A percentile compares a stretch with the other conserved stretches of the same genome.
Evolutionary conservation across 2,113 vertebrate genomes (phyloP).

Genomic region (Rallus limicola): DNA sequence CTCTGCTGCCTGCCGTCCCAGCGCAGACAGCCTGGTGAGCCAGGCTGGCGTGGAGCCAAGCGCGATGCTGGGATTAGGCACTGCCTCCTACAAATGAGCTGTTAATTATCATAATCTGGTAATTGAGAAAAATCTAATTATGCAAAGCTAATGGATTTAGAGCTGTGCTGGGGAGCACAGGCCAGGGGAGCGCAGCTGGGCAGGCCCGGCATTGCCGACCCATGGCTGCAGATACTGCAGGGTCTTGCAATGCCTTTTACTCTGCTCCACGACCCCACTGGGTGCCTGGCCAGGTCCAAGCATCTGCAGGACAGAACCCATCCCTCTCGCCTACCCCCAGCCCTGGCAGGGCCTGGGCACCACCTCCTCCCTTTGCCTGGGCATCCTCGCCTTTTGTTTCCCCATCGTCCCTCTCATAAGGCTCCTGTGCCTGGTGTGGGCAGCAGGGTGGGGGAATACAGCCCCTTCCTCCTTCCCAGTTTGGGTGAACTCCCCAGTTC

Average conservation of each 20-base stretch:
- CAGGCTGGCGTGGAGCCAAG: conserved; percentile 35
- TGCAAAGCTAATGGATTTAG: conserved; percentile 82
- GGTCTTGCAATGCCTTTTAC: neutral
- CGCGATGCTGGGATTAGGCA: conserved; percentile 59
- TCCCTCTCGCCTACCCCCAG: accelerated
- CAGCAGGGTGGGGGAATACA: neutral
- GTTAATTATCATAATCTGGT: conserved; percentile 88
- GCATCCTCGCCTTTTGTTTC: neutral
- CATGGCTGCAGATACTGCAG: accelerated
- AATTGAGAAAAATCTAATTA: conserved; percentile 89
- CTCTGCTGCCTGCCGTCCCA: neutral
- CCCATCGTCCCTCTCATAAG: neutral
- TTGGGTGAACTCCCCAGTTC: neutral
- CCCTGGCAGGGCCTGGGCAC: neutral
- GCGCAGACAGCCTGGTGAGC: neutral
- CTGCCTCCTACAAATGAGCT: conserved; percentile 80
- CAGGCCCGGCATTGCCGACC: neutral
- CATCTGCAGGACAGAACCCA: neutral
- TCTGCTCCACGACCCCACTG: accelerated
- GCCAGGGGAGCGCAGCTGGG: conserved; percentile 31
- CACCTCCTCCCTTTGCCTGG: neutral
- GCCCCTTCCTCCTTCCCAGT: too few relatives aligned
- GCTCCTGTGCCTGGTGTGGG: accelerated
- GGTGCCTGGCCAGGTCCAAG: accelerated
- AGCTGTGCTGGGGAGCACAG: conserved; percentile 62